Percentiles rank a stretch among this genome's conserved stretches.
phyloP scores from a whole-genome alignment of 2,888 invertebrate genomes.

The Heteromurus nitidus region DNA sequence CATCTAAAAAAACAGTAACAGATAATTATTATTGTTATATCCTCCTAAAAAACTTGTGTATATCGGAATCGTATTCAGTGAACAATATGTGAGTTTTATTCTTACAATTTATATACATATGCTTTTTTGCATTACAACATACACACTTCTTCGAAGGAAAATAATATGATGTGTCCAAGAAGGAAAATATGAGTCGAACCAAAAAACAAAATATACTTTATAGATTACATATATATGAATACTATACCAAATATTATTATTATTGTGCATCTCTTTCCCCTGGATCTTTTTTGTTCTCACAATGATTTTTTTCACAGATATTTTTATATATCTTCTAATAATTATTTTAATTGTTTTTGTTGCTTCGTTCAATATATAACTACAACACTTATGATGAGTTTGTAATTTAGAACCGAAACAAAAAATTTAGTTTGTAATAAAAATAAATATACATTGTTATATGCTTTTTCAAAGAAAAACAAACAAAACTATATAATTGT shows the following conservation, averaged over 20 bases:
- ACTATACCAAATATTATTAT: slow-evolving; percentile 65
- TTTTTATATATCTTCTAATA: slow-evolving; percentile 54
- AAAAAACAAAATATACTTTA: slow-evolving; percentile 52
- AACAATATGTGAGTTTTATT: slow-evolving; percentile 7
- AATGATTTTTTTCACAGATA: slow-evolving; percentile 62
- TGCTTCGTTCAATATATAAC: slow-evolving; percentile 43
- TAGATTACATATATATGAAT: too few relatives aligned
- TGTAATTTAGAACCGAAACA: slow-evolving; percentile 6
- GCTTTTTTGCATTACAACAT: slow-evolving; percentile 11
- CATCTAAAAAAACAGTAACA: too few relatives aligned
- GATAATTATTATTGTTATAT: too few relatives aligned
- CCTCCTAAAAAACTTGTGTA: slow-evolving; percentile 33
- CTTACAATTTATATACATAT: neutral
- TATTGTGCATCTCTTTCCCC: slow-evolving; percentile 63
- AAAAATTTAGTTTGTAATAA: slow-evolving; percentile 6
- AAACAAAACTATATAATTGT: too few relatives aligned
- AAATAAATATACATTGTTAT: slow-evolving; percentile 8
- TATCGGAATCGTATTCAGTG: slow-evolving; percentile 40
- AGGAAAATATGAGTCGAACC: neutral
- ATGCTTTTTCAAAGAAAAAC: neutral
- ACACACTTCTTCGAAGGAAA: neutral
- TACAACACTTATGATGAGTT: slow-evolving; percentile 1
- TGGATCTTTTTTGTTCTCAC: slow-evolving; percentile 63
- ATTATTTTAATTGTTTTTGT: slow-evolving; percentile 38
- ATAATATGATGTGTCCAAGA: neutral